phyloP scores from a whole-genome alignment of 2,113 vertebrate genomes.

The Hypanus sabinus region DNA sequence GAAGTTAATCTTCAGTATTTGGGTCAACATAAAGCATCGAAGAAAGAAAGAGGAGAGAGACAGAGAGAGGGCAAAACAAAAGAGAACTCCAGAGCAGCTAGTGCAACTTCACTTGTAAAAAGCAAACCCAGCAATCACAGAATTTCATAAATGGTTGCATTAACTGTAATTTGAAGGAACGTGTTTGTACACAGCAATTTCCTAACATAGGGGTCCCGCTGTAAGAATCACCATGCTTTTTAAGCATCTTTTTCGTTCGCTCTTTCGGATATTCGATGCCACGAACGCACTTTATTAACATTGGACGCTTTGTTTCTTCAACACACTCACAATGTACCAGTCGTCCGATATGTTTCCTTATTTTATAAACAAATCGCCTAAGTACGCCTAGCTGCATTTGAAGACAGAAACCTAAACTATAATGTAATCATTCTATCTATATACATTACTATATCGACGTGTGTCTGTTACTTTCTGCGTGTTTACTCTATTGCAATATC shows the following conservation, averaged over 20 bases:
- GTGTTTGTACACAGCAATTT: neutral
- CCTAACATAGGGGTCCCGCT: neutral
- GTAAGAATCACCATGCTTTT: neutral
- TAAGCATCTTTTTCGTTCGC: neutral
- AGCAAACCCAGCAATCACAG: neutral
- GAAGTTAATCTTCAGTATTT: accelerated
- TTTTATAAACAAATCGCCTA: neutral
- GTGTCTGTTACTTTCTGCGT: neutral
- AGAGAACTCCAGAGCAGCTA: too few species aligned
- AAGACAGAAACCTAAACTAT: too few species aligned
- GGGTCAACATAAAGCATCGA: neutral
- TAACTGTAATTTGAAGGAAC: neutral
- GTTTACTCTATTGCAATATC: neutral
- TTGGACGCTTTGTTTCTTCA: neutral
- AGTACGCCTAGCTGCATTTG: neutral
- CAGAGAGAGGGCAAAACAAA: neutral
- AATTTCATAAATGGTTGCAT: neutral
- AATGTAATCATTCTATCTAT: neutral
- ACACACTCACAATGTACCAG: neutral
- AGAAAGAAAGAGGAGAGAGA: neutral
- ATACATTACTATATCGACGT: neutral
- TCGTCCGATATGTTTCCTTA: neutral
- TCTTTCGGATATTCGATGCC: neutral
- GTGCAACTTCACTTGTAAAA: neutral
- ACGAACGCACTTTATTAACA: neutral